Conservation (phyloP, 2,797 vertebrate genomes). For the Fistularia commersonii region DNA sequence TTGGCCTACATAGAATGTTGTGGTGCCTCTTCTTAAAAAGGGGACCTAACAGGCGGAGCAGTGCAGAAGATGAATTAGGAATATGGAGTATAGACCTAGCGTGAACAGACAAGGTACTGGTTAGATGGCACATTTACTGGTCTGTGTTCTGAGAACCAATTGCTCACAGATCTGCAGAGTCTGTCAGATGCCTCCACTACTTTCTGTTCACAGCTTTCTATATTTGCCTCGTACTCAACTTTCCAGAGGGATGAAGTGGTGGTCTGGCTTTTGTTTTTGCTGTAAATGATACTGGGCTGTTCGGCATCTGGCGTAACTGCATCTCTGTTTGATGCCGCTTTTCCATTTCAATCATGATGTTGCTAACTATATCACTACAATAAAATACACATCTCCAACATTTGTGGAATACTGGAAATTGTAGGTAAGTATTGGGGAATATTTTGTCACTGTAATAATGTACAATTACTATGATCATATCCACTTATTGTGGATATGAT, state of each 20-base stretch:
- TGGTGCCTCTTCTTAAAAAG: conserved; percentile 57
- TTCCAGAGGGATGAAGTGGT: conserved; percentile 19
- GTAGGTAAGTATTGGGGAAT: no score
- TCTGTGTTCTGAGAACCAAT: conserved; percentile 43
- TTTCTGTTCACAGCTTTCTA: conserved; percentile 36
- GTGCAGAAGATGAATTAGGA: conserved; percentile 47
- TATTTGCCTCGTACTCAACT: conserved; percentile 28
- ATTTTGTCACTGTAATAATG: no score
- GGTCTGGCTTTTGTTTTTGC: conserved; percentile 25
- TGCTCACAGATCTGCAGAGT: conserved; percentile 30
- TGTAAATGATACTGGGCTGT: conserved; percentile 1
- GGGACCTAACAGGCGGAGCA: conserved; percentile 48
- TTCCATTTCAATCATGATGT: not conserved
- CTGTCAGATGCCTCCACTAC: conserved; percentile 31
- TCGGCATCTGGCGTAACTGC: conserved; percentile 2
- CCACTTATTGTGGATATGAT: no score
- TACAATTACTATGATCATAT: no score
- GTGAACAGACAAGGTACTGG: conserved; percentile 47
- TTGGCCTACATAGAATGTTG: conserved; percentile 71
- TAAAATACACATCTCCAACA: no score
- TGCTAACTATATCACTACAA: no score
- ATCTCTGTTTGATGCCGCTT: not conserved
- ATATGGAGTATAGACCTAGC: conserved; percentile 48
- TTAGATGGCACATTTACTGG: conserved; percentile 24
- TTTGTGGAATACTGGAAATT: no score